These are phyloP conservation scores for Nyctereutes procyonoides DNA, from an alignment of 2,113 vertebrate genomes.

Conservation along the genomic window DNA sequence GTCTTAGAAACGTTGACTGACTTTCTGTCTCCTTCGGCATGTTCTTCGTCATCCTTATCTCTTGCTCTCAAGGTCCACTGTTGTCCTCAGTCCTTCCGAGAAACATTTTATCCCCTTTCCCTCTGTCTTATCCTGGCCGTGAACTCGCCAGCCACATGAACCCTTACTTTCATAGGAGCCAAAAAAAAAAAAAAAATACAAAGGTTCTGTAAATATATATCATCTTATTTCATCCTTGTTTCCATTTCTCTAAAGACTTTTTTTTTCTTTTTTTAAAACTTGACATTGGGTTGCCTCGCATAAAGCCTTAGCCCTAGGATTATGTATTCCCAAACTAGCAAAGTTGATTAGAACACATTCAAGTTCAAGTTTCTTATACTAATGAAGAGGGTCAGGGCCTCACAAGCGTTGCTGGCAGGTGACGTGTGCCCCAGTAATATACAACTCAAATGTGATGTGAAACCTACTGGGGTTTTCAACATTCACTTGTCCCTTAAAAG, in stretches of 20 bases:
- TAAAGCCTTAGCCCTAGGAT: neutral
- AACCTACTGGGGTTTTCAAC: neutral
- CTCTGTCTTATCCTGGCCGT: neutral
- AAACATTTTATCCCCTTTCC: neutral
- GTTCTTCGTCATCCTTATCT: neutral
- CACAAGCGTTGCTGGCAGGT: neutral
- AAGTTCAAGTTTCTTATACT: neutral
- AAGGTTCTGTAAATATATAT: neutral
- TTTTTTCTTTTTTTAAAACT: neutral
- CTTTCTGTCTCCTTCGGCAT: neutral
- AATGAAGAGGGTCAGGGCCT: neutral
- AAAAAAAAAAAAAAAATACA: neutral
- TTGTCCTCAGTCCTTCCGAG: neutral
- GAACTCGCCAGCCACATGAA: neutral
- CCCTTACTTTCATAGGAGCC: neutral
- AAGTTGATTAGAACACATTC: neutral
- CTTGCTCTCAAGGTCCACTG: neutral
- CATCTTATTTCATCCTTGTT: neutral
- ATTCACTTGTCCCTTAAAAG: neutral
- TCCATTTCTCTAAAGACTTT: neutral
- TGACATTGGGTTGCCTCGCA: too few species aligned
- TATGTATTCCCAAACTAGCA: neutral
- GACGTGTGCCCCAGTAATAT: neutral
- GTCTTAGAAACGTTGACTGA: constrained; percentile 19
- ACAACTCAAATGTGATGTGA: neutral